Evolutionary conservation across 2,797 vertebrate species (phyloP).

Genomic region (Melanogrammus aeglefinus): DNA sequence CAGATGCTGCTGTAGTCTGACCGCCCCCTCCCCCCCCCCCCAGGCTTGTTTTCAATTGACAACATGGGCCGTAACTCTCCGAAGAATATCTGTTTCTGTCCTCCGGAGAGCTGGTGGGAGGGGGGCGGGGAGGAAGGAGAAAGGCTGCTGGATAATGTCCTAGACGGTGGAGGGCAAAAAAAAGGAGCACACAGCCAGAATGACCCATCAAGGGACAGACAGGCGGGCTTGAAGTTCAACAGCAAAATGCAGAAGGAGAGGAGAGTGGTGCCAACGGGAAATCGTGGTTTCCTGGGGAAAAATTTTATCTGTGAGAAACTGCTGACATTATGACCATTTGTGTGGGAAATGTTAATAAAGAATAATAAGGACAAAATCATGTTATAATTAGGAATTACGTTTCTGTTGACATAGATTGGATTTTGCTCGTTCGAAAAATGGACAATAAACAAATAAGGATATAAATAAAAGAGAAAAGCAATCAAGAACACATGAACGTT

Average conservation of each 20-base stretch:
- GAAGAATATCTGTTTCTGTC: slow-evolving; percentile 11
- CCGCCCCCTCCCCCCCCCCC: not conserved
- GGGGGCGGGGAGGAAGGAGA: not conserved
- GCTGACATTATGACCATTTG: not conserved
- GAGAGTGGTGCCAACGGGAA: not conserved
- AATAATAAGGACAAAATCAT: not conserved
- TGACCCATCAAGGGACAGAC: not conserved
- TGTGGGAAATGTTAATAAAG: not conserved
- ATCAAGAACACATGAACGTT: too few relatives aligned
- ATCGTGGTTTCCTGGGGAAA: not conserved
- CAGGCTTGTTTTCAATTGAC: not conserved
- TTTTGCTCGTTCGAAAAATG: not conserved
- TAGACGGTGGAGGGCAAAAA: not conserved
- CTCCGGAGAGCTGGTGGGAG: not conserved
- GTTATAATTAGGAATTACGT: not conserved
- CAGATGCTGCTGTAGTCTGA: not conserved
- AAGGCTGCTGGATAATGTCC: slow-evolving; percentile 7
- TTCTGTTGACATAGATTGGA: not conserved
- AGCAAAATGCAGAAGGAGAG: not conserved
- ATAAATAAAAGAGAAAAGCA: too few relatives aligned
- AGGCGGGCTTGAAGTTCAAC: not conserved
- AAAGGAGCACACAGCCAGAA: not conserved
- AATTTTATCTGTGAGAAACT: not conserved
- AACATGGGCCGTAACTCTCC: not conserved
- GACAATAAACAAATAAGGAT: not conserved